phyloP scores from a whole-genome alignment of 1,140 invertebrate genomes.

The Heterodera schachtii region DNA sequence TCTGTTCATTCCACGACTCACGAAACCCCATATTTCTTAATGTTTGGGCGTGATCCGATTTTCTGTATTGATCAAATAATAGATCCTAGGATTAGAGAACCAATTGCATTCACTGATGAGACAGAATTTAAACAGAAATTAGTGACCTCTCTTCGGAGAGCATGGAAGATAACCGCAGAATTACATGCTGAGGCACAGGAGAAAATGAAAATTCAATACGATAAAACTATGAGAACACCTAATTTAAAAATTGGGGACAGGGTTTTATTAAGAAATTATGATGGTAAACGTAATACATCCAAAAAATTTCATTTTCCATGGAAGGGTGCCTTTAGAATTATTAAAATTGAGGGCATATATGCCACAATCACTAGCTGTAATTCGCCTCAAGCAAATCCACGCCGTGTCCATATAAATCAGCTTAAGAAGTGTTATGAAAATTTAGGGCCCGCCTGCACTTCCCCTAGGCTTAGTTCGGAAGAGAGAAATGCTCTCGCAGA shows the following conservation, averaged over 20 bases:
- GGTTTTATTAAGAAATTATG: constrained; percentile 23
- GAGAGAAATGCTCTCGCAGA: background rate
- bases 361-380: constrained; percentile 14
- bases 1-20: constrained; percentile 20
- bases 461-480: background rate
- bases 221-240: constrained; percentile 17
- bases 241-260: constrained; percentile 27
- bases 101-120: background rate
- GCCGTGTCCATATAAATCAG: constrained; percentile 34
- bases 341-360: constrained; percentile 10
- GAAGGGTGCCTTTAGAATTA: background rate
- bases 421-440: constrained; percentile 28
- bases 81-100: background rate
- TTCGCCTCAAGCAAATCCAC: constrained; percentile 17
- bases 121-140: constrained; percentile 20
- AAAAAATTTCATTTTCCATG: constrained; percentile 33
- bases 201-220: constrained; percentile 28
- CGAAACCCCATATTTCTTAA: constrained; percentile 31
- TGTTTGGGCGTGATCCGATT: constrained; percentile 36
- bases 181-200: background rate
- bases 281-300: background rate
- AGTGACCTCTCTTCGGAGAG: constrained; percentile 19
- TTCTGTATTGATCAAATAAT: constrained; percentile 24
- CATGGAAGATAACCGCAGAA: constrained; percentile 23
- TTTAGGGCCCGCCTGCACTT: constrained; percentile 19